These are phyloP conservation scores for Erynnis tages DNA, from an alignment of 2,888 invertebrate species.

Conservation along the genomic window DNA sequence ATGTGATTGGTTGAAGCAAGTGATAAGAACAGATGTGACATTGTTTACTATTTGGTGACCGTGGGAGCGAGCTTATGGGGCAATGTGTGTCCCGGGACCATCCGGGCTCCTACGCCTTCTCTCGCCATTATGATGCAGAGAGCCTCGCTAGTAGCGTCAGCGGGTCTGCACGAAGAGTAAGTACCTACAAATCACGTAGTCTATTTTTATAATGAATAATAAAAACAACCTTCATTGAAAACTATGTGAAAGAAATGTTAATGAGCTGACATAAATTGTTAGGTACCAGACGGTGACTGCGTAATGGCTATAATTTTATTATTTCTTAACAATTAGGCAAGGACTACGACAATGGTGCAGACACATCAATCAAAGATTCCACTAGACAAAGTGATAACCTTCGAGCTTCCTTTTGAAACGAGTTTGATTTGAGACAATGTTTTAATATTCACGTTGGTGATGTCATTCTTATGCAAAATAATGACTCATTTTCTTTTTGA, in stretches of 20 bases:
- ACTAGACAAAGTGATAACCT: not conserved
- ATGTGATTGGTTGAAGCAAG: slow-evolving; percentile 15
- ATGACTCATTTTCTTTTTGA: slow-evolving; percentile 3
- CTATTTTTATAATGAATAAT: not conserved
- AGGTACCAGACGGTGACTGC: no score
- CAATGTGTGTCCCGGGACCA: slow-evolving; percentile 87
- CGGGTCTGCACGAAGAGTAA: slow-evolving; percentile 58
- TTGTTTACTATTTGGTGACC: slow-evolving; percentile 37
- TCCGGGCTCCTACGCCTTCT: slow-evolving; percentile 72
- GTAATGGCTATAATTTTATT: no score
- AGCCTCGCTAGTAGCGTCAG: slow-evolving; percentile 68
- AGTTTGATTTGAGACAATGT: not conserved
- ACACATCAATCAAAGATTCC: no score
- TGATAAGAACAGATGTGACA: slow-evolving; percentile 34
- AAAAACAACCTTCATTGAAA: not conserved
- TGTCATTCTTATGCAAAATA: slow-evolving; percentile 1
- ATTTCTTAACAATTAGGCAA: no score
- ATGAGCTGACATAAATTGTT: not conserved
- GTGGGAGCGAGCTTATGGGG: slow-evolving; percentile 83
- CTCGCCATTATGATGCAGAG: slow-evolving; percentile 73
- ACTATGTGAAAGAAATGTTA: not conserved
- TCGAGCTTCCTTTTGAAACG: not conserved
- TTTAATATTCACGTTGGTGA: not conserved
- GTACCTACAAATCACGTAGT: slow-evolving; percentile 28
- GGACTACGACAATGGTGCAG: no score